These are phyloP conservation scores for Centroberyx gerrardi DNA, from an alignment of 2,797 vertebrate genomes.

Conservation along the genomic window DNA sequence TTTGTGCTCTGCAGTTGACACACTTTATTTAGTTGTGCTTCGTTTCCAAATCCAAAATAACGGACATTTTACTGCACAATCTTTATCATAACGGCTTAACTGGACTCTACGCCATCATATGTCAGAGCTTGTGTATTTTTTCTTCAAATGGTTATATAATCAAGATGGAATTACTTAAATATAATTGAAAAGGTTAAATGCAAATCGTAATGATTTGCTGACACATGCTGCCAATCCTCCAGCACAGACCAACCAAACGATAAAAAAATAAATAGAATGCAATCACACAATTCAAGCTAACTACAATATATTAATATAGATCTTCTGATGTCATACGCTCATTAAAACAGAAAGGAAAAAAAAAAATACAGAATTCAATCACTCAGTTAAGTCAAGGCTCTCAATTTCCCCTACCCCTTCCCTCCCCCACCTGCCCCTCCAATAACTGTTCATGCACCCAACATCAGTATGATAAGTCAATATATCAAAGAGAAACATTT, in stretches of 20 bases:
- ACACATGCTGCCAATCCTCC: conserved; percentile 87
- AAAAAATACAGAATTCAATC: conserved; percentile 78
- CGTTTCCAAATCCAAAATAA: conserved; percentile 60
- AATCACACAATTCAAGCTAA: conserved; percentile 92
- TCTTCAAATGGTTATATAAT: conserved; percentile 77
- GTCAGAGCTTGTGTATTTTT: conserved; percentile 69
- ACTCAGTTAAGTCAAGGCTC: conserved; percentile 82
- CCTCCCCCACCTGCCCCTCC: conserved; percentile 55
- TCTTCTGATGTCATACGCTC: conserved; percentile 90
- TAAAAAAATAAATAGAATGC: conserved; percentile 90
- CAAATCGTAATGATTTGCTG: conserved; percentile 77
- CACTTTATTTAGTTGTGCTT: conserved; percentile 74
- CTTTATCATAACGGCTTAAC: conserved; percentile 57
- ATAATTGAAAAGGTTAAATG: conserved; percentile 75
- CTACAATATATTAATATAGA: conserved; percentile 95
- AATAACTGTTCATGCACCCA: conserved; percentile 83
- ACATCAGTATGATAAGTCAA: conserved; percentile 83
- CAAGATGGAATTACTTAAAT: conserved; percentile 78
- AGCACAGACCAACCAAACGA: conserved; percentile 86
- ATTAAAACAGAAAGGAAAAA: conserved; percentile 81
- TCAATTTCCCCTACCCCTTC: conserved; percentile 56
- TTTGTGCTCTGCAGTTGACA: conserved; percentile 71
- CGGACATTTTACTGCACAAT: conserved; percentile 55
- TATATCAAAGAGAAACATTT: conserved; percentile 82
- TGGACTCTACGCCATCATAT: conserved; percentile 69